Base-by-base conservation (phyloP, 2,888 invertebrate genomes). In the Macaria liturata region DNA sequence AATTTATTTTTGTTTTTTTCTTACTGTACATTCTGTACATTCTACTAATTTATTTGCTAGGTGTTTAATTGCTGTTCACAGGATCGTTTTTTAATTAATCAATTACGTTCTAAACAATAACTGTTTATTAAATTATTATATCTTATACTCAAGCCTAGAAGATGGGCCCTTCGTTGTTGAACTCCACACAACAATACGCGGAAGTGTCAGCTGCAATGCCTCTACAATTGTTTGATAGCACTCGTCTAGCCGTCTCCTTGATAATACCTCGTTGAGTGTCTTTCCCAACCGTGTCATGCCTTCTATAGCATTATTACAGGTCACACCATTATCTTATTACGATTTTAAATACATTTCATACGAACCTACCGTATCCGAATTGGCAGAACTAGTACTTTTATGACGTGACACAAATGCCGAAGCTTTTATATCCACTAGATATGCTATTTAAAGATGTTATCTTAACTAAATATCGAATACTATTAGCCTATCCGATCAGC, bases 191-290 rank as follows among this genome's bases (percentile, higher is more conserved):
- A 83, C 80, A 81, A 80, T 80, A 79, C 73, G 61, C 80, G 85
- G 86, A 86, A 83, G 78, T 69, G 68, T 69, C 67, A 70, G 59
- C 61, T 67, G 69, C 75, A 76, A 76, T 73, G 68, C 71, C 67
- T 72, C 64, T 66, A 67, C 76, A 80, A 80, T 83, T 79, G 78
- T 74, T 77, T 80, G 76, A 81, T 80, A 80, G 72, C 76, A 80
- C 78, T 80, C 58, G 75, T 80, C 78, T 79, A 81, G 81, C 68
- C 72, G 69, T 70, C 71, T 72, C 66, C 61, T 62, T 77, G 74
- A 72, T 77, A 73, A 71, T 73, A 61, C 64, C 66, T 68, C 63
- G 66, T 76, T 73, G 69, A 63, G 69, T 66, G 66, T 51, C 64
- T 75, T 69, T 70, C 68, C 60, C 54, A 59, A 68, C 62, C 63